phyloP scores from a whole-genome alignment of 2,113 vertebrate species.

The Cygnus buccinator region DNA sequence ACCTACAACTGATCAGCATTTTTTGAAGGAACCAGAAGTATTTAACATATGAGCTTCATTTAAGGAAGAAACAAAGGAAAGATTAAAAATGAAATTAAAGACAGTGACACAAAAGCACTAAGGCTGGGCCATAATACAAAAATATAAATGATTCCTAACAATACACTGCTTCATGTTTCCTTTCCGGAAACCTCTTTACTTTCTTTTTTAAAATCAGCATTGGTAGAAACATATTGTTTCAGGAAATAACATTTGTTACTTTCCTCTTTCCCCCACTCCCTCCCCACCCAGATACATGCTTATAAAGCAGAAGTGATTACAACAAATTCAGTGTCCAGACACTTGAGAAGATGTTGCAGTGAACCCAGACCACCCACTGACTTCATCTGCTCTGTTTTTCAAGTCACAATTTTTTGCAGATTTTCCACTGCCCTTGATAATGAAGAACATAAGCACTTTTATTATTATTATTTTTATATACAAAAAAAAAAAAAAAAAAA shows the following conservation, averaged over 20 bases:
- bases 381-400: slow-evolving; percentile 9
- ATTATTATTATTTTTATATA: not conserved
- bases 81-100: not conserved
- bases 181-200: not conserved
- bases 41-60: not conserved
- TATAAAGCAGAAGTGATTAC: not conserved
- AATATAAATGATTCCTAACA: not conserved
- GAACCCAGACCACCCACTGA: slow-evolving; percentile 53
- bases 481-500: not conserved
- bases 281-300: not conserved
- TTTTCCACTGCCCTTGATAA: slow-evolving; percentile 40
- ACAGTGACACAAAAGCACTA: not conserved
- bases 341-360: not conserved
- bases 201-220: not conserved
- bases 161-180: not conserved
- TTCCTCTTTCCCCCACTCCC: not conserved
- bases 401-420: not conserved
- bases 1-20: not conserved
- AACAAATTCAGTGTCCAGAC: slow-evolving; percentile 17
- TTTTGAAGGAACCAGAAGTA: not conserved
- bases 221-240: not conserved
- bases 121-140: not conserved
- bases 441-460: not conserved
- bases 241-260: slow-evolving; percentile 1
- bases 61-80: not conserved